Conservation (phyloP, 2,113 vertebrate species). For the Lutjanus erythropterus region DNA sequence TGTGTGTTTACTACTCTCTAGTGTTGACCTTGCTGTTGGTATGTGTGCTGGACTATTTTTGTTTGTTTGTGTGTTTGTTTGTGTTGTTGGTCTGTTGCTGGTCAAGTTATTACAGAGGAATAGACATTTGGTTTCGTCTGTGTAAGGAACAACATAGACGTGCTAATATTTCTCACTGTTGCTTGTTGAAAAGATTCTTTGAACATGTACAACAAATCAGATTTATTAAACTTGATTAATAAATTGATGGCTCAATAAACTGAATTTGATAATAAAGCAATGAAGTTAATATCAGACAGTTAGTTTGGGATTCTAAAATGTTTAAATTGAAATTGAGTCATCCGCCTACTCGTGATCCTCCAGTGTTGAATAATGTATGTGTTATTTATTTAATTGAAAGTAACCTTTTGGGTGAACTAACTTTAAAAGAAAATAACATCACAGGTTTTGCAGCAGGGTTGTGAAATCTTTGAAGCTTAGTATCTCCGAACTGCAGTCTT, state of each 20-base stretch:
- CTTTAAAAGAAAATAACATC: background rate
- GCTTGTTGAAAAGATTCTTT: background rate
- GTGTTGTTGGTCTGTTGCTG: background rate
- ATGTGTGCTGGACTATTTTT: background rate
- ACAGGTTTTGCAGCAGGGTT: background rate
- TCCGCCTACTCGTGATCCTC: background rate
- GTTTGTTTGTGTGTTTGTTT: background rate
- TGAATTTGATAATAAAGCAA: background rate
- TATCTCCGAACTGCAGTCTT: slow-evolving; percentile 11
- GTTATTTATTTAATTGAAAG: slow-evolving; percentile 3
- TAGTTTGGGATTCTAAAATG: background rate
- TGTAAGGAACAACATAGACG: background rate
- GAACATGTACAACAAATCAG: background rate
- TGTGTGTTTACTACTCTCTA: background rate
- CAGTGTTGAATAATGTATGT: background rate
- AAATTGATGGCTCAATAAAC: background rate
- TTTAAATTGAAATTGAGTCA: background rate
- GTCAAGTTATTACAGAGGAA: background rate
- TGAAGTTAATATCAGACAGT: too few relatives aligned
- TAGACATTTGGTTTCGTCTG: background rate
- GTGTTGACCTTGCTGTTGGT: slow-evolving; percentile 1
- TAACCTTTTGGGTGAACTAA: slow-evolving; percentile 6
- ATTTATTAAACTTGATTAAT: background rate
- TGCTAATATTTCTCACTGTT: background rate
- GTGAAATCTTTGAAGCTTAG: slow-evolving; percentile 25